Evolutionary conservation across 2,888 invertebrate genomes (phyloP), one percentile per base, ranked within the genome.

Genomic region (Agonopterix subpropinquella): DNA sequence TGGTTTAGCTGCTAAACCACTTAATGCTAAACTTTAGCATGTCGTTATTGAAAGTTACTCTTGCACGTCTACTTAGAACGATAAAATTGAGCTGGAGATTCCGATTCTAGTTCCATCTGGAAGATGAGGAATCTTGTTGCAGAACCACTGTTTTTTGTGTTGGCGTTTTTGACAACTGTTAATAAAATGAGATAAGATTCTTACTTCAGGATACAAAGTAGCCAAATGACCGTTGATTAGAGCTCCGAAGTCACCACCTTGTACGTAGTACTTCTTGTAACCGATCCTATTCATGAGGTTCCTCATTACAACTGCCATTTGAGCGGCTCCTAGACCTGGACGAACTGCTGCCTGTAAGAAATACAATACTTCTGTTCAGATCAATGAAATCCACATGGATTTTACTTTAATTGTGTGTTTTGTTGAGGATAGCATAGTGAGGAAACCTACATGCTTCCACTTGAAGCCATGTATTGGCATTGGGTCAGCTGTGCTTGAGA

Each of bases 281-380:
- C 91, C 91, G 0, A 94, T 70, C 36, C 92, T 76, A 18, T 82
- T 65, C 93, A 94, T 93, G 28, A 95, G 76, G 62, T 91, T 91
- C 47, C 88, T 86, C 54, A 93, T 74, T 1, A 92, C 66, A 0
- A 88, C 78, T 0, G 85, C 89, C 39, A 90, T 82, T 59, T 91
- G 80, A 0, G 75, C 64, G 0, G 75, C 53, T 0, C 88, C 87
- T 2, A 90, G 59, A 13, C 92, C 94, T 18, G 89, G 87, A 47
- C 89, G 87, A 0, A 88, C 75, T 0, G 93, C 87, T 0, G 85
- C 79, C 60, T 89, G 53, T 28, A 28, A 4, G 39, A 44, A 48
- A 36, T 42, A 39, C 28, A 28, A 28, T 5, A 28, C 28, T 28
- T 28, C 7, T 28, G 28, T 28, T 28, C 28, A 28, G 28, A 28